These are phyloP conservation scores for Eupristina koningsbergeri DNA, from an alignment of 1,140 invertebrate genomes.

Conservation along the genomic window DNA sequence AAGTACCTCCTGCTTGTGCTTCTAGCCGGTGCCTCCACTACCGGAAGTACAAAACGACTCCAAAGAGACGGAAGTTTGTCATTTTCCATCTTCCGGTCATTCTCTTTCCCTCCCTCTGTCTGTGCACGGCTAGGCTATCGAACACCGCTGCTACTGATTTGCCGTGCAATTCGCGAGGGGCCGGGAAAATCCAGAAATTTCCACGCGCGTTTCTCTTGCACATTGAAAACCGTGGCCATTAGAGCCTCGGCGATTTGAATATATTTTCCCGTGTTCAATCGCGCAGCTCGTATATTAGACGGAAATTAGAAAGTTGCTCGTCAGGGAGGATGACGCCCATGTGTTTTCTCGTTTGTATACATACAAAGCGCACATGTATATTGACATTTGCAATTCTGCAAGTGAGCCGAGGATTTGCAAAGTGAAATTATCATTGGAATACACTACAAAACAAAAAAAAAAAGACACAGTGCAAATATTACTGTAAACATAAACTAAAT, in stretches of 20 bases:
- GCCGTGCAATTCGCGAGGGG: not conserved
- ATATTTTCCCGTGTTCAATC: not conserved
- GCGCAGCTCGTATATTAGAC: not conserved
- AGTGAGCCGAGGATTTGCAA: not conserved
- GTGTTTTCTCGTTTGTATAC: not conserved
- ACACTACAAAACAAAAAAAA: not conserved
- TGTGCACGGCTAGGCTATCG: not conserved
- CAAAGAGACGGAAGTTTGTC: slow-evolving; percentile 38
- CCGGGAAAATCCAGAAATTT: not conserved
- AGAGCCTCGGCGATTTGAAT: not conserved
- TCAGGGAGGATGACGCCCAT: slow-evolving; percentile 8
- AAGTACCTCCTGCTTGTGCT: not conserved
- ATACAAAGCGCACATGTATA: not conserved
- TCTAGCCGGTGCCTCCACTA: slow-evolving; percentile 10
- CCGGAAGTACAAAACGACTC: slow-evolving; percentile 24
- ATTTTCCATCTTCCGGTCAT: slow-evolving; percentile 43
- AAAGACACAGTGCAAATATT: not conserved
- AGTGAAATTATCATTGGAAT: not conserved
- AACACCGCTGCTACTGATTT: not conserved
- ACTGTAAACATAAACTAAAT: not conserved
- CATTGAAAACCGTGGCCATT: not conserved
- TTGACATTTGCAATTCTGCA: not conserved
- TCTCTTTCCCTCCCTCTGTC: not conserved
- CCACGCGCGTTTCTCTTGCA: not conserved
- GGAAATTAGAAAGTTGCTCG: slow-evolving; percentile 31